Percentiles rank a stretch among this genome's conserved stretches.
Conservation (phyloP, 92 coral and sea anemone genomes). For the Blastomussa wellsi region DNA sequence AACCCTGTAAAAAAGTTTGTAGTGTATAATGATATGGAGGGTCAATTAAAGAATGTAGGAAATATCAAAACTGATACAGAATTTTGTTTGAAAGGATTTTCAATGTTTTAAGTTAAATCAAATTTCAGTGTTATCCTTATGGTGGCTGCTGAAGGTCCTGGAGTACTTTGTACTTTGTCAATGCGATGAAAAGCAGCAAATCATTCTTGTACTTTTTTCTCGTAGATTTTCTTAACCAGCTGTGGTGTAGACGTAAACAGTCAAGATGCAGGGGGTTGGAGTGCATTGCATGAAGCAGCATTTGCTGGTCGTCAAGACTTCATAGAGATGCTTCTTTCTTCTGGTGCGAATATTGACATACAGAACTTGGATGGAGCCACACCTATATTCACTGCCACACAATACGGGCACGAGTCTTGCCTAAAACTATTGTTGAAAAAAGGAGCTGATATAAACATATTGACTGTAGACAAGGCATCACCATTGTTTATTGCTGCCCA, state of each 20-base stretch:
- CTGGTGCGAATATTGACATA: slow-evolving; percentile 52
- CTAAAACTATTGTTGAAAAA: slow-evolving; percentile 51
- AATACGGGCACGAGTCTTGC: slow-evolving; percentile 69
- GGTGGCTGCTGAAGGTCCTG: not conserved
- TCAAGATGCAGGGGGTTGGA: slow-evolving; percentile 86
- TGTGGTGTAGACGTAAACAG: slow-evolving; percentile 51
- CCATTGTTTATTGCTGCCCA: slow-evolving; percentile 81
- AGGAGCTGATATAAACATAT: slow-evolving; percentile 48
- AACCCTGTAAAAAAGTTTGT: too few species aligned
- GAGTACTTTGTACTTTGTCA: not conserved
- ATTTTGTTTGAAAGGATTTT: not conserved
- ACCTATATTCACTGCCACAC: slow-evolving; percentile 71
- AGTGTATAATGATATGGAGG: too few species aligned
- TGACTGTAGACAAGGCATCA: slow-evolving; percentile 68
- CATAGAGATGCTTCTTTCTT: slow-evolving; percentile 44
- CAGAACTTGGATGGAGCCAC: slow-evolving; percentile 83
- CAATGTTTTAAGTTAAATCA: not conserved
- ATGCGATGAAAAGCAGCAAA: too few species aligned
- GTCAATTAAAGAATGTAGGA: too few species aligned
- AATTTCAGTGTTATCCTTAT: too few species aligned
- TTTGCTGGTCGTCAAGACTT: slow-evolving; percentile 53
- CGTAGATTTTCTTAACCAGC: slow-evolving; percentile 51
- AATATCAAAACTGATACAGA: not conserved
- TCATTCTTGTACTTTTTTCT: not conserved
- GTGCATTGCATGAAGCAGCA: slow-evolving; percentile 85